Evolutionary conservation across 1,140 invertebrate genomes (phyloP), one percentile per base, ranked within the genome.

Genomic region (Aphaenogaster floridana): DNA sequence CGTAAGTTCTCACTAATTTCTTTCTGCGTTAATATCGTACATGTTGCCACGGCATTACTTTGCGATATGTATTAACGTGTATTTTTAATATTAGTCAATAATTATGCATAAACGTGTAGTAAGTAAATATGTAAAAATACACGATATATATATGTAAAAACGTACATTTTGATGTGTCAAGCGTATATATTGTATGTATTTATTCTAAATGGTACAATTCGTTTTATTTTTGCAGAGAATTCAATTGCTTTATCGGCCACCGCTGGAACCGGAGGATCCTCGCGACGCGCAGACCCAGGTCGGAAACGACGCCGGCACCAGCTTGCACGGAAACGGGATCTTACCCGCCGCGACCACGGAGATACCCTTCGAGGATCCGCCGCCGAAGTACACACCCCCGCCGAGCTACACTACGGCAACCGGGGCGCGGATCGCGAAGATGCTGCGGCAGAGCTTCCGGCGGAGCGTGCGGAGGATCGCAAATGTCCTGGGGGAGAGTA

Each of bases 321-420:
- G 92, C 80, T 91, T 94, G 34, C 91, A 94, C 15, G 94, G 93
- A 5, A 95, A 95, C 57, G 94, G 93, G 21, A 93, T 94, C 52
- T 74, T 95, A 4, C 91, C 94, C 50, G 76, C 91, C 0, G 85
- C 91, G 0, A 93, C 94, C 59, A 92, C 94, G 69, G 94, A 95
- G 66, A 81, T 95, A 79, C 94, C 95, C 66, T 95, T 96, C 11
- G 97, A 98, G 92, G 98, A 98, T 95, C 98, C 98, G 8, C 98
- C 98, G 13, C 98, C 98, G 21, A 99, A 99, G 94, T 99, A 99
- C 93, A 99, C 98, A 0, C 98, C 98, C 9, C 98, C 98, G 2
- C 98, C 98, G 3, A 98, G 98, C 34, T 99, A 99, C 93, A 98
- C 98, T 5, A 99, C 98, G 13, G 98, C 98, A 1, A 99, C 98